These are phyloP conservation scores for Acanthosepion pharaonis DNA, from an alignment of 2,888 invertebrate genomes.

Conservation along the genomic window DNA sequence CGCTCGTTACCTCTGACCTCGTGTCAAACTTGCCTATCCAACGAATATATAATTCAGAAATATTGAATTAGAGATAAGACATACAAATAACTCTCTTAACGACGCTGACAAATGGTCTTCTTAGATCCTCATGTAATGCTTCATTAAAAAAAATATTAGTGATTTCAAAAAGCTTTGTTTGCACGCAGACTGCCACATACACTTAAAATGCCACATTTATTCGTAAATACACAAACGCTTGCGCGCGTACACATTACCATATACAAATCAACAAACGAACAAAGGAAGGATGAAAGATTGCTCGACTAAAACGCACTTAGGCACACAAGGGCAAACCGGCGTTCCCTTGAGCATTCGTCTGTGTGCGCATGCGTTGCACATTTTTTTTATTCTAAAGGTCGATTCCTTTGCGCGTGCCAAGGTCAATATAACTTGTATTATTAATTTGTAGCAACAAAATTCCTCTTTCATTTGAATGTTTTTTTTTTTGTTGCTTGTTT, in stretches of 20 bases:
- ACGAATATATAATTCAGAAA: too few species aligned
- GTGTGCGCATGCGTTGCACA: background rate
- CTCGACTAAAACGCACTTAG: background rate
- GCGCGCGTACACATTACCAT: background rate
- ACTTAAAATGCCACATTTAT: background rate
- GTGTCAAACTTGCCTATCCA: too few species aligned
- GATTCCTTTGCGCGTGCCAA: background rate
- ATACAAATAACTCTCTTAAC: too few species aligned
- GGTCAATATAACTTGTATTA: slow-evolving; percentile 22
- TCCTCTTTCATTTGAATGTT: background rate
- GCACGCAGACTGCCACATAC: too few species aligned
- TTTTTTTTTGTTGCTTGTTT: background rate
- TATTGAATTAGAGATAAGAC: too few species aligned
- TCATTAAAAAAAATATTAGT: too few species aligned
- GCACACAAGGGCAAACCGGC: background rate
- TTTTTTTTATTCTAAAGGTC: background rate
- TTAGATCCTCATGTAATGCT: too few species aligned
- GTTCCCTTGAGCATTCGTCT: background rate
- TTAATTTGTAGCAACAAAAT: background rate
- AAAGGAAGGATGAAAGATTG: background rate
- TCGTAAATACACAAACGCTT: background rate
- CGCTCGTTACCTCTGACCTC: too few species aligned
- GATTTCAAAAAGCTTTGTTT: too few species aligned
- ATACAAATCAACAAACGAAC: background rate
- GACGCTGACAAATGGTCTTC: too few species aligned